Evolutionary conservation across 2,113 vertebrate genomes (phyloP).

Genomic region (Amphilophus citrinellus): DNA sequence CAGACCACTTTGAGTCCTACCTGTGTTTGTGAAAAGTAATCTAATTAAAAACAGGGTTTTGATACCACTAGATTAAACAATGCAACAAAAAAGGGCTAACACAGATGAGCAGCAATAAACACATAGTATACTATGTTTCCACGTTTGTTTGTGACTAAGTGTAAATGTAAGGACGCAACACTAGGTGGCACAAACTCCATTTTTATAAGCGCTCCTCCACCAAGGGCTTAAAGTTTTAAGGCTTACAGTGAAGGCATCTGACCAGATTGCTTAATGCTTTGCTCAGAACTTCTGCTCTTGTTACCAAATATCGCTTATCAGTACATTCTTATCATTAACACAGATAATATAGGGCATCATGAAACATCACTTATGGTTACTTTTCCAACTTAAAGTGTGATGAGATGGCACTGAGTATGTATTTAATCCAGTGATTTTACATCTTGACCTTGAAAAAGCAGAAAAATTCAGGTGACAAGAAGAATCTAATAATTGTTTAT

Average conservation of each 20-base stretch:
- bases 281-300: background rate
- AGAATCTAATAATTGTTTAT: background rate
- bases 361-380: background rate
- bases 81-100: too few relatives aligned
- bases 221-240: background rate
- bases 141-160: background rate
- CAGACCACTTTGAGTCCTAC: too few relatives aligned
- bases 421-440: background rate
- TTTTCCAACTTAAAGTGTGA: background rate
- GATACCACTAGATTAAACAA: too few relatives aligned
- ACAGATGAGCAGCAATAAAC: too few relatives aligned
- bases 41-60: too few relatives aligned
- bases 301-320: background rate
- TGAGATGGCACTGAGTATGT: background rate
- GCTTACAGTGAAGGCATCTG: background rate
- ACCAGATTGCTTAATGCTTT: background rate
- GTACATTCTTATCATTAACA: background rate
- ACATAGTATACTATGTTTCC: too few relatives aligned
- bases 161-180: constrained; percentile 20
- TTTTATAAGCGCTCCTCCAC: background rate
- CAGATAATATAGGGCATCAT: too few relatives aligned
- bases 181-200: constrained; percentile 60
- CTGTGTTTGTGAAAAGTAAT: too few relatives aligned
- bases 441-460: background rate
- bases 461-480: background rate